A percentile compares a stretch with the other conserved stretches of the same genome.
phyloP scores from a whole-genome alignment of 2,888 invertebrate genomes.

The Parnassius orleans region DNA sequence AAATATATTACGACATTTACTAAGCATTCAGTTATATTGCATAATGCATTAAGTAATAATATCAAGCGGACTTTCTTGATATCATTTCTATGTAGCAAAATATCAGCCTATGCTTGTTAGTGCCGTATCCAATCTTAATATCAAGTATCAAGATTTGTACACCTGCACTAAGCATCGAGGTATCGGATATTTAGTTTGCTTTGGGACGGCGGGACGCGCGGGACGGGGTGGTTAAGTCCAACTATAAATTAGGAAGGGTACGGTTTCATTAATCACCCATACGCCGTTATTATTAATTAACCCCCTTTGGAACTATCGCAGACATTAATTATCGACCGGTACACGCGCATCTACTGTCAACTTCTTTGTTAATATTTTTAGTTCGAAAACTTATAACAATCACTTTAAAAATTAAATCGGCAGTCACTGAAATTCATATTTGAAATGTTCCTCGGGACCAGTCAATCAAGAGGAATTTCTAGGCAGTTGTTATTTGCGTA shows the following conservation, averaged over 20 bases:
- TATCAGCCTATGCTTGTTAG: too few species aligned
- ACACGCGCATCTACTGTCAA: conserved; percentile 54
- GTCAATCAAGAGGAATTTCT: too few species aligned
- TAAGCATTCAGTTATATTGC: too few species aligned
- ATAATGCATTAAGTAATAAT: too few species aligned
- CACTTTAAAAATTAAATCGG: too few species aligned
- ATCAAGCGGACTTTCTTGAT: too few species aligned
- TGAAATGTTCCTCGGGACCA: too few species aligned
- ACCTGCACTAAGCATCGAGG: conserved; percentile 64
- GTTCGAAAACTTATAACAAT: too few species aligned
- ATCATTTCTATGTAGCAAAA: too few species aligned
- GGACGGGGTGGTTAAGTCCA: conserved; percentile 76
- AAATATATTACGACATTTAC: too few species aligned
- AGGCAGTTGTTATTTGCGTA: too few species aligned
- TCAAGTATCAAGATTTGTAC: conserved; percentile 49
- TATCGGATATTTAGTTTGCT: conserved; percentile 82
- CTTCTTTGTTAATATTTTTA: conserved; percentile 40
- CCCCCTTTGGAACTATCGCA: conserved; percentile 73
- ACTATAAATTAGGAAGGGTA: conserved; percentile 82
- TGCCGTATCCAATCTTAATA: background rate
- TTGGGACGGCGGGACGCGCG: conserved; percentile 60
- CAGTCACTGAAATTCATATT: too few species aligned
- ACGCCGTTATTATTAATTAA: conserved; percentile 82
- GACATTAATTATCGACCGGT: conserved; percentile 75
- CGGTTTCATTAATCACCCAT: conserved; percentile 81